phyloP scores from a whole-genome alignment of 2,888 invertebrate species.

The Chymomyza procnemis region DNA sequence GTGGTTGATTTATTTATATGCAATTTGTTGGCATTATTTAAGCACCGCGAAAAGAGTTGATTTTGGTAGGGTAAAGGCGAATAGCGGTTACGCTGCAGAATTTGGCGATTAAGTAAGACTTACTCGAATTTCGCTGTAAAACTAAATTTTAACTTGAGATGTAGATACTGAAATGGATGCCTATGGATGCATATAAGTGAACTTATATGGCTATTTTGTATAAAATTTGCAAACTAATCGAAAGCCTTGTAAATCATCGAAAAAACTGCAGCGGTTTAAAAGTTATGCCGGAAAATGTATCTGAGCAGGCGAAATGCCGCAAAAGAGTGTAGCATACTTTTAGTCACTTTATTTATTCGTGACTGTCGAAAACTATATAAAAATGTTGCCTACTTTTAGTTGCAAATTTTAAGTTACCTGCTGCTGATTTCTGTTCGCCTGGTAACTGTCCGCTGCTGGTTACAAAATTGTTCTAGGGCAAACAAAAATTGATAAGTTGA shows the following conservation, averaged over 20 bases:
- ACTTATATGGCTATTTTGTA: too few species aligned
- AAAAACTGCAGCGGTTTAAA: not conserved
- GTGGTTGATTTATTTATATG: not conserved
- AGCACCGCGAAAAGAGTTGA: not conserved
- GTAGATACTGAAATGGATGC: too few species aligned
- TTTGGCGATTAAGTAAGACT: too few species aligned
- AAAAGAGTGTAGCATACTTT: not conserved
- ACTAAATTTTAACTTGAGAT: too few species aligned
- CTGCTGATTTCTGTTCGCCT: constrained; percentile 9
- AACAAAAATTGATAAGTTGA: too few species aligned
- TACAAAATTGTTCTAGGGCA: too few species aligned
- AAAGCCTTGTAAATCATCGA: not conserved
- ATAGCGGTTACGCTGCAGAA: too few species aligned
- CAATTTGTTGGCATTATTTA: not conserved
- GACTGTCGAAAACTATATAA: not conserved
- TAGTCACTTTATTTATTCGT: not conserved
- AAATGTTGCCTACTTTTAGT: not conserved
- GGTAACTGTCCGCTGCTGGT: not conserved
- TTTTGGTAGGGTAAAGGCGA: not conserved
- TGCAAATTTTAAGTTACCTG: not conserved
- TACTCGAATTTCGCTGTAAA: too few species aligned
- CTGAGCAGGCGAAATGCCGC: not conserved
- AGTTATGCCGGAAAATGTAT: not conserved
- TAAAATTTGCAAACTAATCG: too few species aligned
- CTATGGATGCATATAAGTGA: too few species aligned